Conservation (phyloP, 2,888 invertebrate species). For the Chydorus sphaericus region DNA sequence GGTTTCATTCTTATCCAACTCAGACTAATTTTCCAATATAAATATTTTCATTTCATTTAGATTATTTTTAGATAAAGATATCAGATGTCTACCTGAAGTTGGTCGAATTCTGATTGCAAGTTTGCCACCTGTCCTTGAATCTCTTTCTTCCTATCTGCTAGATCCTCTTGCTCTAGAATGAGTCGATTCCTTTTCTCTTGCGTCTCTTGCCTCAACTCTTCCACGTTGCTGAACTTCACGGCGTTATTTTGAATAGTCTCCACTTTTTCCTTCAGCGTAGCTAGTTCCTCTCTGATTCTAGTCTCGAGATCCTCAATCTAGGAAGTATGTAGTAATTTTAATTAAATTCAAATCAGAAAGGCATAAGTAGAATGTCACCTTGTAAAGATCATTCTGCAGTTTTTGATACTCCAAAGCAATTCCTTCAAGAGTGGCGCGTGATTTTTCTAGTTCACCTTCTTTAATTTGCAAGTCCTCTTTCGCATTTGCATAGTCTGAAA, state of each 20-base stretch:
- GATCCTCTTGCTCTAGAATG: slow-evolving; percentile 34
- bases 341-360: not conserved
- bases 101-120: slow-evolving; percentile 37
- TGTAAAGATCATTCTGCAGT: slow-evolving; percentile 30
- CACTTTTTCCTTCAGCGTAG: slow-evolving; percentile 33
- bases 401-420: slow-evolving; percentile 42
- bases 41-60: not conserved
- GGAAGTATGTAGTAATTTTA: not conserved
- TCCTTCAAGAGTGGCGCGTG: slow-evolving; percentile 44
- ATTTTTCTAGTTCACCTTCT: slow-evolving; percentile 43
- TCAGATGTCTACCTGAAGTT: slow-evolving; percentile 35
- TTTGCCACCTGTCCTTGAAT: slow-evolving; percentile 37
- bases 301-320: slow-evolving; percentile 51
- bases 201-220: slow-evolving; percentile 39
- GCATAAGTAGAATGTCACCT: slow-evolving; percentile 24
- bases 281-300: slow-evolving; percentile 43
- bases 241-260: slow-evolving; percentile 45
- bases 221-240: slow-evolving; percentile 42
- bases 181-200: slow-evolving; percentile 40
- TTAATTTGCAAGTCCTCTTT: slow-evolving; percentile 37
- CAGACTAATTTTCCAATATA: slow-evolving; percentile 31
- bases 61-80: not conserved
- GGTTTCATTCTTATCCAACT: slow-evolving; percentile 54
- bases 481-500: slow-evolving; percentile 31
- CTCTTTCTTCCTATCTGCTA: slow-evolving; percentile 29